A percentile compares a stretch with the other conserved stretches of the same genome.
phyloP scores from a whole-genome alignment of 1,140 invertebrate species.

The Bilobella aurantiaca region DNA sequence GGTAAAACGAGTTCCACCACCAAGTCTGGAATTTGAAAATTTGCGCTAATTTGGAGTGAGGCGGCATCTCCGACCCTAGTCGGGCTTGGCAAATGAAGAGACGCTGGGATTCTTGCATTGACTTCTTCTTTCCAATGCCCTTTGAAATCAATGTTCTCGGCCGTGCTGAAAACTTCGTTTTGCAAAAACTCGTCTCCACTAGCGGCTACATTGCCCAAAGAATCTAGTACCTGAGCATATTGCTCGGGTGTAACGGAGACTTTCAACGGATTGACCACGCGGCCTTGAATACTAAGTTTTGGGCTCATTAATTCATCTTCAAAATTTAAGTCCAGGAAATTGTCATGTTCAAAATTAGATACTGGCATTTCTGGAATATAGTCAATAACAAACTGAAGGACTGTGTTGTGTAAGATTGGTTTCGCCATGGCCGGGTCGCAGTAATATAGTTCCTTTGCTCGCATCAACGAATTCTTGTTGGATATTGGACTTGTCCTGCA shows the following conservation, averaged over 20 bases:
- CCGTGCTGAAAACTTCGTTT: slow-evolving; percentile 1
- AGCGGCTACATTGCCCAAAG: slow-evolving; percentile 34
- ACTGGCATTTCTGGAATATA: slow-evolving; percentile 24
- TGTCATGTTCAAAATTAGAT: neutral
- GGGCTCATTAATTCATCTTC: slow-evolving; percentile 3
- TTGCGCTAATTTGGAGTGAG: slow-evolving; percentile 41
- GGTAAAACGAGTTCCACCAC: slow-evolving; percentile 54
- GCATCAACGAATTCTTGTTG: slow-evolving; percentile 36
- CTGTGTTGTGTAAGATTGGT: slow-evolving; percentile 71
- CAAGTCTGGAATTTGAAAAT: slow-evolving; percentile 59
- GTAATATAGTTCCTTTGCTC: slow-evolving; percentile 55
- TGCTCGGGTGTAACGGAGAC: slow-evolving; percentile 71
- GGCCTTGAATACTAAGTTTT: slow-evolving; percentile 54
- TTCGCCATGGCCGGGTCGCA: slow-evolving; percentile 51
- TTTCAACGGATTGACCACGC: slow-evolving; percentile 68
- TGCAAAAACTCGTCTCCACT: slow-evolving; percentile 16
- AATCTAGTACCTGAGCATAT: slow-evolving; percentile 79
- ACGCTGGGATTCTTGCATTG: neutral
- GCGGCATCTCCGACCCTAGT: slow-evolving; percentile 17
- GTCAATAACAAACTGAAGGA: slow-evolving; percentile 53
- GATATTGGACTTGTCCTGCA: slow-evolving; percentile 27
- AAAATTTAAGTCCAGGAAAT: neutral
- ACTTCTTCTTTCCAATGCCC: slow-evolving; percentile 25
- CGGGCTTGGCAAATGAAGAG: slow-evolving; percentile 30
- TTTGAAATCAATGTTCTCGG: neutral